Evolutionary conservation across 2,113 vertebrate genomes (phyloP).

Genomic region (Lepus timidus): DNA sequence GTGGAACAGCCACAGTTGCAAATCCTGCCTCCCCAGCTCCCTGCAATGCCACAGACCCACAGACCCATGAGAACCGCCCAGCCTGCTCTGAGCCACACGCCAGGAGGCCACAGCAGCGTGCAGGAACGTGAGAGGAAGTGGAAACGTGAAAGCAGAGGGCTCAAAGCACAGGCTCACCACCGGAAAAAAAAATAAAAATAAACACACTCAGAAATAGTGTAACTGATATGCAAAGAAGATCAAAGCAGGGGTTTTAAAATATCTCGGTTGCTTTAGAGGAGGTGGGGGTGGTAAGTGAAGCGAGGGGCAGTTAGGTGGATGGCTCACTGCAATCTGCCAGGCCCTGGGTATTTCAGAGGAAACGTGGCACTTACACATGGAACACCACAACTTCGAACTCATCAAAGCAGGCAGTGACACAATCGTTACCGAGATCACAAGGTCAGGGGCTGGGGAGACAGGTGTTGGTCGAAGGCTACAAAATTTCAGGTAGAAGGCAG

Average conservation of each 20-base stretch:
- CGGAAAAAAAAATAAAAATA: constrained; percentile 91
- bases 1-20: background rate
- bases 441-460: background rate
- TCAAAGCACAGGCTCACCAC: constrained; percentile 86
- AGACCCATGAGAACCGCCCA: background rate
- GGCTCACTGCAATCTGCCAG: background rate
- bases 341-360: background rate
- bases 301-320: background rate
- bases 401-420: background rate
- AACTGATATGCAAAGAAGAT: constrained; percentile 93
- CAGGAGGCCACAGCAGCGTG: background rate
- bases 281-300: constrained; percentile 67
- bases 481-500: background rate
- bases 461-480: background rate
- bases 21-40: background rate
- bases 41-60: constrained; percentile 53
- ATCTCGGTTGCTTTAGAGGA: constrained; percentile 75
- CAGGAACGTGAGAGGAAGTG: constrained; percentile 89
- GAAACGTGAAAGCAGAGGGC: constrained; percentile 83
- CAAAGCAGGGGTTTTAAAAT: constrained; percentile 87
- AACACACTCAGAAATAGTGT: constrained; percentile 89
- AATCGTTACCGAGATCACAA: background rate
- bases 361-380: background rate
- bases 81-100: background rate
- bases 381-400: background rate